Percentiles rank a stretch among this genome's conserved stretches.
phyloP scores from a whole-genome alignment of 1,140 invertebrate genomes.

The Drosophila bocqueti region DNA sequence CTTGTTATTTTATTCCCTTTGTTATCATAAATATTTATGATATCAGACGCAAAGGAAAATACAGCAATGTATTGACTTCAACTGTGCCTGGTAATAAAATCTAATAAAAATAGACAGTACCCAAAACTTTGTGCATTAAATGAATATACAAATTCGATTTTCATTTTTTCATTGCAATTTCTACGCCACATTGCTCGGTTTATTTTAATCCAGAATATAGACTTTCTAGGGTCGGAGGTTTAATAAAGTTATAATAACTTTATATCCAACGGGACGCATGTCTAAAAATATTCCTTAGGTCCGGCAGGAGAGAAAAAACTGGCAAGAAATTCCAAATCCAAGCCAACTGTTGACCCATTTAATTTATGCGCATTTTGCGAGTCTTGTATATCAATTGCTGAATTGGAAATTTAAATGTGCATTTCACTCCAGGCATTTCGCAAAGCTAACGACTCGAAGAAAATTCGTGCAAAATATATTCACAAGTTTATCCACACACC shows the following conservation, averaged over 20 bases:
- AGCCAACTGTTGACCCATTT: slow-evolving; percentile 41
- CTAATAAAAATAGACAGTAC: background rate
- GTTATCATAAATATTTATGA: slow-evolving; percentile 52
- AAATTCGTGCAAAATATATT: slow-evolving; percentile 21
- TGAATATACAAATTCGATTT: background rate
- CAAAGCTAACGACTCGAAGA: slow-evolving; percentile 25
- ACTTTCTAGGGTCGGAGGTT: background rate
- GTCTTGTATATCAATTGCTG: slow-evolving; percentile 57
- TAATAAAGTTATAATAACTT: background rate
- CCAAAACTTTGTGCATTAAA: background rate
- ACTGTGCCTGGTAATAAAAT: background rate
- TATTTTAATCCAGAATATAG: background rate
- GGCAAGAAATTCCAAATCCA: slow-evolving; percentile 19
- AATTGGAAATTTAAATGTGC: slow-evolving; percentile 41
- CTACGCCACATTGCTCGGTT: background rate
- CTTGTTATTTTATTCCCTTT: slow-evolving; percentile 13
- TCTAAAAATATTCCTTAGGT: slow-evolving; percentile 15
- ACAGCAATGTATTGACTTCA: background rate
- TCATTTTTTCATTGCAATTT: background rate
- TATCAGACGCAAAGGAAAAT: background rate
- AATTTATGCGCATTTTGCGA: slow-evolving; percentile 58
- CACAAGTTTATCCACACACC: slow-evolving; percentile 9
- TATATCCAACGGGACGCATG: no score
- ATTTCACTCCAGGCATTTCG: slow-evolving; percentile 29
- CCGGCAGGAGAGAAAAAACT: background rate